A percentile compares a stretch with the other conserved stretches of the same genome.
Evolutionary conservation across 2,888 invertebrate species (phyloP).

Genomic region (Helicoverpa assulta): DNA sequence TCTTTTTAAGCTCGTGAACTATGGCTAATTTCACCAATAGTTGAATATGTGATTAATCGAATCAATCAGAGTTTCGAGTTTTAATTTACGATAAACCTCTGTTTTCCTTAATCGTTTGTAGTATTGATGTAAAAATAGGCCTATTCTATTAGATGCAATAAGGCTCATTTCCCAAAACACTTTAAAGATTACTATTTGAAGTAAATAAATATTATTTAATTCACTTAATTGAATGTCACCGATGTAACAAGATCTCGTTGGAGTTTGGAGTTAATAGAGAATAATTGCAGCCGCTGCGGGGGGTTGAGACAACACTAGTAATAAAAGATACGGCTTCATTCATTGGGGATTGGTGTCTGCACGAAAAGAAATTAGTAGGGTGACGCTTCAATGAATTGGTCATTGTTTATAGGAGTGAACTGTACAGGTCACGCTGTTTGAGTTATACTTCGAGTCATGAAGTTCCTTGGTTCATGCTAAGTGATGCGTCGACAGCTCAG

Average conservation of each 20-base stretch:
- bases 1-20: neutral
- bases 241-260: conserved; percentile 29
- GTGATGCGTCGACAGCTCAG: too few relatives aligned
- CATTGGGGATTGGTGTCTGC: conserved; percentile 19
- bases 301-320: conserved; percentile 13
- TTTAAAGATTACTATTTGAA: neutral
- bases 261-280: conserved; percentile 40
- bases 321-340: conserved; percentile 38
- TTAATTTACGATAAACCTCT: too few relatives aligned
- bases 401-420: neutral
- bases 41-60: too few relatives aligned
- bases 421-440: too few relatives aligned
- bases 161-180: neutral
- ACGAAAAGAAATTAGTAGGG: conserved; percentile 11
- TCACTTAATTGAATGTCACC: conserved; percentile 18
- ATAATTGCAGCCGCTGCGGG: conserved; percentile 31
- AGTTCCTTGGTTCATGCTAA: too few relatives aligned
- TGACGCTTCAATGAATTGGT: conserved; percentile 6
- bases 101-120: too few relatives aligned
- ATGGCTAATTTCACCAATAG: too few relatives aligned
- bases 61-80: too few relatives aligned
- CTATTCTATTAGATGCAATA: neutral
- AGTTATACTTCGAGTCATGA: too few relatives aligned
- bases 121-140: too few relatives aligned
- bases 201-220: conserved; percentile 20